phyloP scores from a whole-genome alignment of 2,797 vertebrate genomes.

The Gadopsis marmoratus region DNA sequence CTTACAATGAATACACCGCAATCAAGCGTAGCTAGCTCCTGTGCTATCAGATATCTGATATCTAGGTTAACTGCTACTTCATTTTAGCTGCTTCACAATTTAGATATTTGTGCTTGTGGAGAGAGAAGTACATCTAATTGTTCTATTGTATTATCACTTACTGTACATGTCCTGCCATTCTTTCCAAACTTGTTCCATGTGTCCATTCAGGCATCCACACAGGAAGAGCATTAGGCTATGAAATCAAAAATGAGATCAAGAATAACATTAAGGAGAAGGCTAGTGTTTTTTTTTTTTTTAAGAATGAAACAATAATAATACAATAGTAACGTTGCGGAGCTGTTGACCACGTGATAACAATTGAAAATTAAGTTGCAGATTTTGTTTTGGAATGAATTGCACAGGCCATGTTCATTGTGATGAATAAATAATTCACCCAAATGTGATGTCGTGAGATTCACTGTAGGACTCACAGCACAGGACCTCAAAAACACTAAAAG shows the following conservation, averaged over 20 bases:
- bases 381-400: not conserved
- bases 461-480: not conserved
- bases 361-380: not conserved
- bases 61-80: not conserved
- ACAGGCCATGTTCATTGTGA: not conserved
- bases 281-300: not conserved
- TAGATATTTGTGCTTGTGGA: not conserved
- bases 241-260: not conserved
- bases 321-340: too few species aligned
- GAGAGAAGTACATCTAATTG: not conserved
- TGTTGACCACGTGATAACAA: too few species aligned
- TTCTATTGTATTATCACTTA: not conserved
- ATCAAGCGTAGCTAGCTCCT: not conserved
- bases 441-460: not conserved
- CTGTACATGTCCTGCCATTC: not conserved
- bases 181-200: not conserved
- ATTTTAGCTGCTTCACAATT: not conserved
- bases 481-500: not conserved
- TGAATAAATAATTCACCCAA: not conserved
- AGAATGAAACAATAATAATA: too few species aligned
- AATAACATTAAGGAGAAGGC: not conserved
- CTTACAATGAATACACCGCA: slow-evolving; percentile 32
- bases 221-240: not conserved
- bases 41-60: slow-evolving; percentile 3
- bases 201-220: not conserved